Base-by-base conservation (phyloP, 1,140 invertebrate species). In the Drosophila kanapiae region DNA sequence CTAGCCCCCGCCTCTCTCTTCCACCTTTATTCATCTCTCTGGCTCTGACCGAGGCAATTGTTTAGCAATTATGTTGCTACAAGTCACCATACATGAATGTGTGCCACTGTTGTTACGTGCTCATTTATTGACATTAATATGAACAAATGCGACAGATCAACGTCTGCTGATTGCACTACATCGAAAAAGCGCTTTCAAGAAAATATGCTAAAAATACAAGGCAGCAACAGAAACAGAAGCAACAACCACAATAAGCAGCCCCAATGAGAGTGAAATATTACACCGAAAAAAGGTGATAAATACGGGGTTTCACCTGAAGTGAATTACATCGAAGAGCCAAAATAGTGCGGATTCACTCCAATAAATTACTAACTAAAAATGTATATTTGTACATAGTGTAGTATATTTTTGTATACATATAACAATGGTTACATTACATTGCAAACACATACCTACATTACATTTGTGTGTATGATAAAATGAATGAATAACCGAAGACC, bases 41-140 rank as follows among this genome's bases (percentile, higher is more conserved):
- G 14, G 8, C 42, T 48, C 40, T 37, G 48, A 54, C 58, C 60
- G 57, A 27, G 40, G 54, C 74, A 87, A 84, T 90, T 84, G 85
- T 90, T 90, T 88, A 80, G 68, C 72, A 84, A 84, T 88, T 88
- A 88, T 84, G 77, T 75, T 65, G 67, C 70, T 38, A 74, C 70
- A 74, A 74, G 70, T 69, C 38, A 38, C 18, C 33, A 53, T 63
- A 42, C 29, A 42, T 33, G 11, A n/a, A 18, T 78, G 80, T 88
- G 43, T 88, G 78, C 74, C 84, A 90, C 53, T 84, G 75, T 82
- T 75, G 58, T 82, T 90, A 90, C 85, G 86, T 88, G 84, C 84
- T 67, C 78, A 81, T 78, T 87, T 87, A 87, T 87, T 84, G 84
- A 67, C 78, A 88, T 78, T 72, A 88, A 81, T 90, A 84, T 88